Conservation (phyloP, 2,113 vertebrate species). For the Regulus satrapa region DNA sequence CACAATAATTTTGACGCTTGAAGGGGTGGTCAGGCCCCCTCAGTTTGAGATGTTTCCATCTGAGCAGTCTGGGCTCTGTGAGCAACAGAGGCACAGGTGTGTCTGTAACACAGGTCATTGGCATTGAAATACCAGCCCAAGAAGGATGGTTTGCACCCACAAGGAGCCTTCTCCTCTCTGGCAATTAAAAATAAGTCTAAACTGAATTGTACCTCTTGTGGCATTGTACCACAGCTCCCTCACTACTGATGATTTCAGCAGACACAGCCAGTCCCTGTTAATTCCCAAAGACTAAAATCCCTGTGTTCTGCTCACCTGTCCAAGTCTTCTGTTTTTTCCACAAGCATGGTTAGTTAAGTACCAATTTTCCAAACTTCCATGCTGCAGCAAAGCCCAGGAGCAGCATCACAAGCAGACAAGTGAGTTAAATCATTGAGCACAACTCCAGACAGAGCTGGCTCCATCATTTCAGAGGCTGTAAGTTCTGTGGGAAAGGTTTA, state of each 20-base stretch:
- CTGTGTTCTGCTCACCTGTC: not conserved
- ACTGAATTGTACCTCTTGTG: not conserved
- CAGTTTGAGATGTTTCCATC: not conserved
- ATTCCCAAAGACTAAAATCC: not conserved
- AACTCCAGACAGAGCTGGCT: not conserved
- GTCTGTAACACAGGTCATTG: not conserved
- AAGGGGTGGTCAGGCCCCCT: not conserved
- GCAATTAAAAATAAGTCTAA: not conserved
- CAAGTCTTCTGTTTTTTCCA: not conserved
- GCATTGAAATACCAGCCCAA: rapidly evolving
- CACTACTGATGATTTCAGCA: not conserved
- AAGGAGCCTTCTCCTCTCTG: not conserved
- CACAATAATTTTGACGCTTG: not conserved
- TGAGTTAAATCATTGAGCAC: not conserved
- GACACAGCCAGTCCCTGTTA: not conserved
- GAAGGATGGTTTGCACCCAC: not conserved
- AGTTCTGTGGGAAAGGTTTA: not conserved
- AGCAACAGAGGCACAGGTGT: not conserved
- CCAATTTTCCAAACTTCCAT: not conserved
- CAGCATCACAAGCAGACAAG: not conserved
- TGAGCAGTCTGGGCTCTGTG: not conserved
- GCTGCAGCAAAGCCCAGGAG: not conserved
- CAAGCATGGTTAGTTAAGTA: not conserved
- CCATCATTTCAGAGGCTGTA: not conserved
- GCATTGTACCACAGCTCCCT: not conserved